A percentile compares a stretch with the other conserved stretches of the same genome.
These are phyloP conservation scores for Polydrusus tereticollis DNA, from an alignment of 2,888 invertebrate genomes.

Conservation along the genomic window DNA sequence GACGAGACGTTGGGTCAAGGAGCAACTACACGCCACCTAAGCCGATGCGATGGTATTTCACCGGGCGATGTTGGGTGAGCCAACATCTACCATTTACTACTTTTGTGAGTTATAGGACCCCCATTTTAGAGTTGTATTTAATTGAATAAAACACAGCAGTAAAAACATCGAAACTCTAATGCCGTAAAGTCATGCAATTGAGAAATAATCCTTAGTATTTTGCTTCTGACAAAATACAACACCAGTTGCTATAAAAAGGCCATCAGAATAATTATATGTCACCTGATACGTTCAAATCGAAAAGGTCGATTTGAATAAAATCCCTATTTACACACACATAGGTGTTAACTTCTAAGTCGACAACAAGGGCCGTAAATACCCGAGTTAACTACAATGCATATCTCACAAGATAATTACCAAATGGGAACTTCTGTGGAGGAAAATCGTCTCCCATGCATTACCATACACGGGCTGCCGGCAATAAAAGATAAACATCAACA, in stretches of 20 bases:
- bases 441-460: constrained; percentile 2
- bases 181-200: too few relatives aligned
- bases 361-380: not conserved
- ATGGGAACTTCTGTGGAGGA: not conserved
- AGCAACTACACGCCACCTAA: too few relatives aligned
- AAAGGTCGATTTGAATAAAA: constrained; percentile 17
- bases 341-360: constrained; percentile 16
- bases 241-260: not conserved
- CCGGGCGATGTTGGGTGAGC: too few relatives aligned
- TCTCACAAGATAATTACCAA: constrained; percentile 11
- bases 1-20: too few relatives aligned
- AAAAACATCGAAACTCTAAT: too few relatives aligned
- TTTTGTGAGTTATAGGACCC: too few relatives aligned
- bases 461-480: not conserved
- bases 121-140: too few relatives aligned
- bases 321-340: constrained; percentile 10
- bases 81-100: too few relatives aligned
- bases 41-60: too few relatives aligned
- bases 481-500: constrained; percentile 18
- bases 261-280: constrained; percentile 5
- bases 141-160: too few relatives aligned
- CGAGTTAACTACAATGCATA: not conserved
- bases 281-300: constrained; percentile 2
- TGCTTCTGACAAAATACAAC: not conserved
- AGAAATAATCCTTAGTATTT: not conserved